Conservation (phyloP, 2,888 invertebrate genomes). For the Epicampocera succincta region DNA sequence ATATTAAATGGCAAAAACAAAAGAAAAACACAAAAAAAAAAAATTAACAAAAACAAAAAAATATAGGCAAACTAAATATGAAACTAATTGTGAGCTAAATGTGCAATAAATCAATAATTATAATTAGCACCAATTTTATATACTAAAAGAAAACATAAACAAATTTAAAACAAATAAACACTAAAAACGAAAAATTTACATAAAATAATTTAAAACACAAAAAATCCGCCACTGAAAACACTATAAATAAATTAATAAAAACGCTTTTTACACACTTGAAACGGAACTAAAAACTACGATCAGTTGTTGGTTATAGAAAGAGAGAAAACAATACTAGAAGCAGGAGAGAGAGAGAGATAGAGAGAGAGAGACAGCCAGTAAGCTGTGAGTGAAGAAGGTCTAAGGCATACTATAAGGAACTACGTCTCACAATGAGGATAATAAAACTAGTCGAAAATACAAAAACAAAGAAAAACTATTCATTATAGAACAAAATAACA, state of each 20-base stretch:
- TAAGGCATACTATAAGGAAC: constrained; percentile 47
- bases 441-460: constrained; percentile 45
- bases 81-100: constrained; percentile 70
- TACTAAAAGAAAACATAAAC: constrained; percentile 36
- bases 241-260: constrained; percentile 20
- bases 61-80: constrained; percentile 63
- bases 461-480: constrained; percentile 13
- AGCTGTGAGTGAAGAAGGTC: constrained; percentile 4
- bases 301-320: constrained; percentile 37
- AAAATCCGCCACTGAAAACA: constrained; percentile 23
- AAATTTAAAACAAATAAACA: constrained; percentile 40
- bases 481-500: not conserved
- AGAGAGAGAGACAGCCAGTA: not conserved
- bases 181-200: constrained; percentile 19
- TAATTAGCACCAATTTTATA: constrained; percentile 70
- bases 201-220: constrained; percentile 33
- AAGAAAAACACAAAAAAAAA: constrained; percentile 17
- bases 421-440: constrained; percentile 42
- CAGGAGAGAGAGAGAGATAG: not conserved
- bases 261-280: constrained; percentile 54
- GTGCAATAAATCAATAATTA: constrained; percentile 69
- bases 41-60: constrained; percentile 5
- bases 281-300: constrained; percentile 23
- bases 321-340: not conserved
- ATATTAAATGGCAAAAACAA: constrained; percentile 26